These are phyloP conservation scores for Quadriops clusia DNA, from an alignment of 2,888 invertebrate species.

Conservation along the genomic window DNA sequence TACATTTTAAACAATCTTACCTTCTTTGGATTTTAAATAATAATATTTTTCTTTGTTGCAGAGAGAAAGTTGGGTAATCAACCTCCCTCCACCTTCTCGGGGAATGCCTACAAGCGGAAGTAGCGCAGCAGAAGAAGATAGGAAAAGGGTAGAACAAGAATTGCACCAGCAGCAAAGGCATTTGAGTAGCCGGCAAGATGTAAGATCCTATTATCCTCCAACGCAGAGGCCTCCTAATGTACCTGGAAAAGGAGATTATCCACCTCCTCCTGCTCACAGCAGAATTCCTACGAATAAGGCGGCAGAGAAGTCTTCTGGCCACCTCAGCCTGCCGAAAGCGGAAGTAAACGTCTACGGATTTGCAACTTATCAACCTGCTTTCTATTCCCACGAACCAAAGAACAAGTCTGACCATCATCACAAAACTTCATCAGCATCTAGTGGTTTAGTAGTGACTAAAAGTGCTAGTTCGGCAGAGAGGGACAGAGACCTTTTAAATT, in stretches of 20 bases:
- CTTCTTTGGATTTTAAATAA: conserved; percentile 5
- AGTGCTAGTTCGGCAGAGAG: conserved; percentile 28
- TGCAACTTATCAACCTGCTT: conserved; percentile 43
- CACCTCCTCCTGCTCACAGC: conserved; percentile 36
- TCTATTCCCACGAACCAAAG: conserved; percentile 46
- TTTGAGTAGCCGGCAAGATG: conserved; percentile 26
- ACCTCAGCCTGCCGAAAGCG: conserved; percentile 41
- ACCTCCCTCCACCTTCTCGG: conserved; percentile 28
- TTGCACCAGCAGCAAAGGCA: conserved; percentile 33
- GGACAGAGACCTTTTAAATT: conserved; percentile 34
- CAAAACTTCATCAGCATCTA: conserved; percentile 28
- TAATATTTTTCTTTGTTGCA: conserved; percentile 7
- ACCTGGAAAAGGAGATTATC: conserved; percentile 37
- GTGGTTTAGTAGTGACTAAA: conserved; percentile 33
- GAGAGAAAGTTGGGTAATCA: conserved; percentile 25
- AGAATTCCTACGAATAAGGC: conserved; percentile 26
- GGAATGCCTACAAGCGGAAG: conserved; percentile 21
- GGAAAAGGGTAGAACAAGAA: conserved; percentile 32
- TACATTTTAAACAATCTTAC: too few species aligned
- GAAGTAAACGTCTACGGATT: conserved; percentile 62
- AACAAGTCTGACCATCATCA: conserved; percentile 40
- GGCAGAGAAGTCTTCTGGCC: conserved; percentile 26
- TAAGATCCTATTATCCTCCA: conserved; percentile 27
- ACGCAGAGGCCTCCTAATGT: conserved; percentile 32
- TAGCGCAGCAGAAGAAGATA: conserved; percentile 30